These are phyloP conservation scores for Trissolcus japonicus DNA, from an alignment of 2,888 invertebrate species.

Conservation along the genomic window DNA sequence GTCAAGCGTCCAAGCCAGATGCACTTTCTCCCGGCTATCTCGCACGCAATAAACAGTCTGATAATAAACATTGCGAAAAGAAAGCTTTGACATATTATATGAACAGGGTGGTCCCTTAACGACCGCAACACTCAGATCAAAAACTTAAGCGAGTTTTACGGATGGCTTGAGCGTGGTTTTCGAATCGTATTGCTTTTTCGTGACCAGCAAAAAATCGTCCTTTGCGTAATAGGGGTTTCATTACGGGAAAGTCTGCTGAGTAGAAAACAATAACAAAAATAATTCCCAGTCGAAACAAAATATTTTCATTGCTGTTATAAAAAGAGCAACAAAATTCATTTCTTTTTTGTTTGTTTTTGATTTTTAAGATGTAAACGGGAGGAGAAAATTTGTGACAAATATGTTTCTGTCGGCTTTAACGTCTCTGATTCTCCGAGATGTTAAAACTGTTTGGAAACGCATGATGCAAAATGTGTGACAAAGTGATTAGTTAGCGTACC, in stretches of 20 bases:
- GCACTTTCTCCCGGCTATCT: slow-evolving; percentile 64
- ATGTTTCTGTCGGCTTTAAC: too few relatives aligned
- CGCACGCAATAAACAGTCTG: slow-evolving; percentile 55
- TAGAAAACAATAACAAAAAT: too few relatives aligned
- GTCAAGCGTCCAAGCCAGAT: slow-evolving; percentile 56
- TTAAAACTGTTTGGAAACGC: slow-evolving; percentile 19
- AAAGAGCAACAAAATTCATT: too few relatives aligned
- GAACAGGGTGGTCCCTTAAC: slow-evolving; percentile 29
- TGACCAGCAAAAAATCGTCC: too few relatives aligned
- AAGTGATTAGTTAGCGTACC: slow-evolving; percentile 33
- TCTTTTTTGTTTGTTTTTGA: too few relatives aligned
- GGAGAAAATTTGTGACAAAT: too few relatives aligned
- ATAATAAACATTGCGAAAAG: slow-evolving; percentile 60
- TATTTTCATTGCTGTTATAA: too few relatives aligned
- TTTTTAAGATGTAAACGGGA: too few relatives aligned
- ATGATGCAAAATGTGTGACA: slow-evolving; percentile 37
- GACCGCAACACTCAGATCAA: neutral
- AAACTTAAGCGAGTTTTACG: slow-evolving; percentile 3
- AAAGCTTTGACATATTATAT: slow-evolving; percentile 41
- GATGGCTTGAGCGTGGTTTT: neutral
- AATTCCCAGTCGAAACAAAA: neutral
- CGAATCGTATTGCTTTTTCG: too few relatives aligned
- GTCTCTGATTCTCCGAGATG: too few relatives aligned
- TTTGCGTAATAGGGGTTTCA: too few relatives aligned
- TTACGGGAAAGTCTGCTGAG: neutral